These are phyloP conservation scores for Muscina levida DNA, from an alignment of 2,888 invertebrate species.

Conservation along the genomic window DNA sequence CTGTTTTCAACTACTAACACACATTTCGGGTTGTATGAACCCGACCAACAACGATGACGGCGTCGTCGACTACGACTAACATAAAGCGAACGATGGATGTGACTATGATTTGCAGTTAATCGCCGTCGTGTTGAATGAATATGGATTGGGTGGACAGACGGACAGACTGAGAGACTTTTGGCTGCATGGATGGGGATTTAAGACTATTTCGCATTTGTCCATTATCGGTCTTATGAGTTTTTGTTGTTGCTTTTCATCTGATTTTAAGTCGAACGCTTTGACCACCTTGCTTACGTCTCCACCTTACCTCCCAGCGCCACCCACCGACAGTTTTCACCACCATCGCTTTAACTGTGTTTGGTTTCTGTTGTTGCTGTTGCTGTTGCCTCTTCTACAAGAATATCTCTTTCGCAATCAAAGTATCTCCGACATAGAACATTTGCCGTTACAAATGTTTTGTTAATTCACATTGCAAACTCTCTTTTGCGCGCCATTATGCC, in stretches of 20 bases:
- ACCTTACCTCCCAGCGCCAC: not conserved
- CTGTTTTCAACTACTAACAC: slow-evolving; percentile 50
- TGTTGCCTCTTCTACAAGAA: not conserved
- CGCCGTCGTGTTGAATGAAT: not conserved
- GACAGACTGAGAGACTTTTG: too few relatives aligned
- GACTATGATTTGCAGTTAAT: slow-evolving; percentile 23
- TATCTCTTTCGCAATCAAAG: slow-evolving; percentile 8
- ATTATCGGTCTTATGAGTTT: not conserved
- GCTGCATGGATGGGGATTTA: too few relatives aligned
- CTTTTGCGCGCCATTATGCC: slow-evolving; percentile 62
- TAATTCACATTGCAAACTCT: slow-evolving; percentile 34
- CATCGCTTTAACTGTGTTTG: not conserved
- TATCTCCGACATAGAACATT: not conserved
- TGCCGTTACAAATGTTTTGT: slow-evolving; percentile 12
- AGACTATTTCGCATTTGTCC: not conserved
- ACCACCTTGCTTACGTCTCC: not conserved
- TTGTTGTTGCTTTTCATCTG: not conserved
- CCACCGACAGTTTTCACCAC: not conserved
- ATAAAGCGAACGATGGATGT: too few relatives aligned
- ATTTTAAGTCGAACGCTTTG: not conserved
- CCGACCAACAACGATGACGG: not conserved
- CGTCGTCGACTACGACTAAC: slow-evolving; percentile 13
- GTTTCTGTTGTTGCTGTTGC: slow-evolving; percentile 7
- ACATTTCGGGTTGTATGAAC: slow-evolving; percentile 43
- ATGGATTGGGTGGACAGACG: not conserved